Conservation (phyloP, 2,797 vertebrate species). For the Hippocampus kuda region DNA sequence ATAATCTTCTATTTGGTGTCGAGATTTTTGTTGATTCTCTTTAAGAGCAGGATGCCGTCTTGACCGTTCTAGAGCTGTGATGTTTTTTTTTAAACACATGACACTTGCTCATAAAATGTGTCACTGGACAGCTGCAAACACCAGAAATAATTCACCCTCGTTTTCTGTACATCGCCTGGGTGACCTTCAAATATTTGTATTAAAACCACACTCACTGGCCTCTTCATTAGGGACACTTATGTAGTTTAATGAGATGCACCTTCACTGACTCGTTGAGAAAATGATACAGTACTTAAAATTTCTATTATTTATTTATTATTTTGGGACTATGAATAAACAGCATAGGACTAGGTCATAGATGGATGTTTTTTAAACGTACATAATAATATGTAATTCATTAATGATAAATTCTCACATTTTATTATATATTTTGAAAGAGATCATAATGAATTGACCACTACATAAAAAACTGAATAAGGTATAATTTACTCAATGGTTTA, state of each 20-base stretch:
- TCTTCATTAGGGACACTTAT: background rate
- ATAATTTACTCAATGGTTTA: no score
- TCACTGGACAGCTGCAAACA: background rate
- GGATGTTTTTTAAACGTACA: background rate
- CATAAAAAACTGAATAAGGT: no score
- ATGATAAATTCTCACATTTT: no score
- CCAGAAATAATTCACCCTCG: background rate
- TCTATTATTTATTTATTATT: no score
- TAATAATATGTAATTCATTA: no score
- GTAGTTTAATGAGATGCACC: no score
- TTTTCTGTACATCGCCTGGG: background rate
- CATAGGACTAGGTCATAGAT: background rate
- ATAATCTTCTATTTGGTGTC: background rate
- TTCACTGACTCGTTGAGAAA: no score
- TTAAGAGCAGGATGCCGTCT: background rate
- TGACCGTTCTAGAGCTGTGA: background rate
- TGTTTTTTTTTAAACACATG: background rate
- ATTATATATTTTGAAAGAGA: no score
- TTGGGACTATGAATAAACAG: background rate
- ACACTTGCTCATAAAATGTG: background rate
- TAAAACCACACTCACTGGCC: background rate
- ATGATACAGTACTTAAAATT: background rate
- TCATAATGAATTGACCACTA: no score
- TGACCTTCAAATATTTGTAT: background rate
- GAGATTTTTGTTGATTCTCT: background rate